Percentiles rank a stretch among this genome's conserved stretches.
Conservation (phyloP, 2,797 vertebrate species). For the Galago senegalensis region DNA sequence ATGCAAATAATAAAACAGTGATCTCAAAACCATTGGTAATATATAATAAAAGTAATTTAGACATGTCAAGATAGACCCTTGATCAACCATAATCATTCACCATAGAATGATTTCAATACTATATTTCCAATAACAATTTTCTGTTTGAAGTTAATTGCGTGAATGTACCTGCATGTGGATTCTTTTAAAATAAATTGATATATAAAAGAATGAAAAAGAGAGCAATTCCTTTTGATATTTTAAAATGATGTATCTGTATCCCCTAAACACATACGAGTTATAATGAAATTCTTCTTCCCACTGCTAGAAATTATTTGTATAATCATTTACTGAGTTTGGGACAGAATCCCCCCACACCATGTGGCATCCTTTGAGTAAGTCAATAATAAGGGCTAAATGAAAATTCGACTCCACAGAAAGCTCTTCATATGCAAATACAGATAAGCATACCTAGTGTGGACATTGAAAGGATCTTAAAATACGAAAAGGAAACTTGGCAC, state of each 20-base stretch:
- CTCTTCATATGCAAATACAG: neutral
- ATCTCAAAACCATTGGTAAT: neutral
- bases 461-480: neutral
- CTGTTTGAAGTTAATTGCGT: constrained; percentile 46
- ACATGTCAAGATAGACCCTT: neutral
- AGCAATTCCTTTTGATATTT: neutral
- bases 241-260: neutral
- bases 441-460: neutral
- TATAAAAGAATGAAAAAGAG: constrained; percentile 11
- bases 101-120: constrained; percentile 11
- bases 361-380: neutral
- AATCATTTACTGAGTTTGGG: neutral
- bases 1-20: neutral
- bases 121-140: constrained; percentile 7
- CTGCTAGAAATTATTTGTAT: neutral
- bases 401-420: neutral
- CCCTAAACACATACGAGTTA: neutral
- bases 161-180: neutral
- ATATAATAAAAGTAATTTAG: constrained; percentile 59
- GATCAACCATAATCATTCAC: constrained; percentile 1
- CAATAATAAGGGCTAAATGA: neutral
- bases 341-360: too few relatives aligned
- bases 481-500: neutral
- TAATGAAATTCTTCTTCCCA: neutral
- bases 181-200: constrained; percentile 6